Evolutionary conservation across 2,888 invertebrate genomes (phyloP), one percentile per base, ranked within the genome.

Genomic region (Muscina levida): DNA sequence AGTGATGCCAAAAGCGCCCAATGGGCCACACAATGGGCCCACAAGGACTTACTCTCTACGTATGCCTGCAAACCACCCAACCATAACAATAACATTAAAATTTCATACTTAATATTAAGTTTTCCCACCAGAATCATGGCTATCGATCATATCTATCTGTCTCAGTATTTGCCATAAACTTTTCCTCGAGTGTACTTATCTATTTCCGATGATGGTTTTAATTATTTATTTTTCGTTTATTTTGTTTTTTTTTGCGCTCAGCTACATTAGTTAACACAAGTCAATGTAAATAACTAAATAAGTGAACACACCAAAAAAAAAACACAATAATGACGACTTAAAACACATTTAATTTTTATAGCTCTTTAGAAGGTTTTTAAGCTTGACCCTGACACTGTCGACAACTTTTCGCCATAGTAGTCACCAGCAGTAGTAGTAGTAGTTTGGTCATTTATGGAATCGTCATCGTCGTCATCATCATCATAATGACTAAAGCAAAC

Each of bases 331-430:
- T 31, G 31, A 31, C 31, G 31, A 53, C 53, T 53, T 24, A 53
- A 53, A 53, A 53, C 24, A 53, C 53, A 53, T 53, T 53, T 53
- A 24, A 53, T 26, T 59, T 44, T 51, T 22, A 17, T 77, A 71
- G 67, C 42, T 44, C 42, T 48, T 79, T 67, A 71, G 59, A 74
- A 75, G 68, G 62, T 57, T 65, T 42, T 65, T 46, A 71, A 76
- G 79, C 70, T 77, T 80, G 76, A 80, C 79, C 76, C 17, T 80
- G 80, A 73, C 59, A 44, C 44, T 48, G 19, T 66, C 26, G 48
- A 46, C 68, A 53, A 44, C 37, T 42, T 22, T 37, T 59, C 8
- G 31, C 37, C 59, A 31, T 31, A 31, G 31, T 31, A 31, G 39
- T 37, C 59, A n/a, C n/a, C n/a, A n/a, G n/a, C n/a, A n/a, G n/a